Evolutionary conservation across 2,113 vertebrate genomes (phyloP).

Genomic region (Uropsilus gracilis): DNA sequence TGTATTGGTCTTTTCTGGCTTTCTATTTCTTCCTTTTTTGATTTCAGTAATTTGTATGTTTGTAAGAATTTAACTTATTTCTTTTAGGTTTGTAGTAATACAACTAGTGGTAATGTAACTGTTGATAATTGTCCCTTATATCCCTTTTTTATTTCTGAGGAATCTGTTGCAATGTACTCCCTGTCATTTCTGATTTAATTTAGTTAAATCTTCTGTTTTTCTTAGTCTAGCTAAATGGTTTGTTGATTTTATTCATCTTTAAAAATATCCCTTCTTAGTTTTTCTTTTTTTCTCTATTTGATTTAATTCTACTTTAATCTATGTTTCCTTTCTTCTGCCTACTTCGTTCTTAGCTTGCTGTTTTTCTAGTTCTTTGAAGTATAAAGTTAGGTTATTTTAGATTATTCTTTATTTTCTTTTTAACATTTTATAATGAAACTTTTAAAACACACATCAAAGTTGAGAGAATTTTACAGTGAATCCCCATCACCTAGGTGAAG

Average conservation of each 20-base stretch:
- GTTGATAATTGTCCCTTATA: background rate
- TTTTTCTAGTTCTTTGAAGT: background rate
- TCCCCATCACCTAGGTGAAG: no score
- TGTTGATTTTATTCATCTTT: background rate
- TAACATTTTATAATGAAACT: no score
- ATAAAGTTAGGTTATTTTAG: background rate
- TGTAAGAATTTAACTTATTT: background rate
- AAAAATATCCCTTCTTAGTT: background rate
- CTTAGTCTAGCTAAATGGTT: background rate
- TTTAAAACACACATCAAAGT: no score
- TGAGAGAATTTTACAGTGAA: no score
- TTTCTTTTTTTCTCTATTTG: background rate
- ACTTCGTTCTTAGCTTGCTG: background rate
- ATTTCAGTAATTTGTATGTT: background rate
- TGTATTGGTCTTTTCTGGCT: background rate
- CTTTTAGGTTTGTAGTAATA: background rate
- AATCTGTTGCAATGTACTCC: background rate
- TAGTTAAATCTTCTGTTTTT: background rate
- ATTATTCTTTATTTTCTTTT: background rate
- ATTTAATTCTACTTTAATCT: background rate
- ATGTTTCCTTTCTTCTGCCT: background rate
- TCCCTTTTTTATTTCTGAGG: conserved; percentile 4
- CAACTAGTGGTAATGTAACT: background rate
- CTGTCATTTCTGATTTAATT: background rate
- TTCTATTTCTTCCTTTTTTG: background rate